phyloP scores from a whole-genome alignment of 2,888 invertebrate genomes.

The Poecilus cupreus region DNA sequence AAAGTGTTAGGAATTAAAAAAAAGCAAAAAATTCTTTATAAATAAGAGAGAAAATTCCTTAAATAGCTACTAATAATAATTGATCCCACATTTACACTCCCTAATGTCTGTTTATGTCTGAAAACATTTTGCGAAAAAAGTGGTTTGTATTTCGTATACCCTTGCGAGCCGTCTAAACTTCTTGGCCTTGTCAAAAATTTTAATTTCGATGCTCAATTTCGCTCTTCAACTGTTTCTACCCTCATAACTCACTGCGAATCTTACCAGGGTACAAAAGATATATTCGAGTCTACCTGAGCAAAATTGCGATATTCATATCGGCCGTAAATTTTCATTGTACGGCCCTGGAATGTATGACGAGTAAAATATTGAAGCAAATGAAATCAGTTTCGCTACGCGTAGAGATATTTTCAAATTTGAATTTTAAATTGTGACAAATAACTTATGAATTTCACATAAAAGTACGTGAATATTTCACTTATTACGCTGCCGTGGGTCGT shows the following conservation, averaged over 20 bases:
- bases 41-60: no score
- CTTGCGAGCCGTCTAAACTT: background rate
- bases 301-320: conserved; percentile 39
- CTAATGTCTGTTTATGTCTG: no score
- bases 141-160: no score
- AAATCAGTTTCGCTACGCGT: conserved; percentile 34
- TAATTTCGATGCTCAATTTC: background rate
- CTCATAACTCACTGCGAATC: conserved; percentile 21
- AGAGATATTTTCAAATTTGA: conserved; percentile 31
- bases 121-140: no score
- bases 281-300: conserved; percentile 6
- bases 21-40: no score
- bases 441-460: conserved; percentile 17
- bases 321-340: conserved; percentile 35
- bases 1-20: no score
- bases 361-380: conserved; percentile 50
- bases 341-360: conserved; percentile 32
- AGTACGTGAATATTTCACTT: background rate
- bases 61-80: no score
- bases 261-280: conserved; percentile 7
- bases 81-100: no score
- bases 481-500: no score
- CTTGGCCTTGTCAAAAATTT: conserved; percentile 1
- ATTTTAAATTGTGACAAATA: conserved; percentile 45
- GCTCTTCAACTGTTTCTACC: conserved; percentile 9